A percentile compares a stretch with the other conserved stretches of the same genome.
phyloP scores from a whole-genome alignment of 2,797 vertebrate genomes.

The Chaetophractus vellerosus region DNA sequence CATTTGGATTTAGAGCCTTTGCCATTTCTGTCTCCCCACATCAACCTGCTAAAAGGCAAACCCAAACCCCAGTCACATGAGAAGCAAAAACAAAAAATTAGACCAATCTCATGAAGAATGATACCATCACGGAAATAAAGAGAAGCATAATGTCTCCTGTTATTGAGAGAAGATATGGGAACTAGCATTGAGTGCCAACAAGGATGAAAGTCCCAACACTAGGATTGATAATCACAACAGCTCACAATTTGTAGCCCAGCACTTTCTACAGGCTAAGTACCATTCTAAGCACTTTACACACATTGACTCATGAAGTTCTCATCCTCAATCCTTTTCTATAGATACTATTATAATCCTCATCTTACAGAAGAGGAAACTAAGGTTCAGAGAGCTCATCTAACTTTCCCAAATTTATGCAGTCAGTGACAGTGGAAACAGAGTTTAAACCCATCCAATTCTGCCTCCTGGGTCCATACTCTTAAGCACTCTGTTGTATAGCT shows the following conservation, averaged over 20 bases:
- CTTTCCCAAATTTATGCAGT: not conserved
- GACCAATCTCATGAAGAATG: not conserved
- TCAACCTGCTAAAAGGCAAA: slow-evolving; percentile 1
- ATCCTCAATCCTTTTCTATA: not conserved
- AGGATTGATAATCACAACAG: slow-evolving; percentile 31
- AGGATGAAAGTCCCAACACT: not conserved
- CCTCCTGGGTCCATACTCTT: not conserved
- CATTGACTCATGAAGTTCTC: not conserved
- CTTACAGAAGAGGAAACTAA: slow-evolving; percentile 28
- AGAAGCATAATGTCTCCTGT: not conserved
- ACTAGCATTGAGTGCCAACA: not conserved
- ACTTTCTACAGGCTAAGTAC: not conserved
- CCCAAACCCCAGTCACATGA: not conserved
- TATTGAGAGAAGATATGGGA: not conserved
- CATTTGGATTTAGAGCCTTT: not conserved
- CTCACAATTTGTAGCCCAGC: not conserved
- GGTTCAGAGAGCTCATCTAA: not conserved
- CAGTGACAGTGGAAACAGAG: not conserved
- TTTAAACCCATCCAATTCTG: not conserved
- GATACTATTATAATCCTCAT: not conserved
- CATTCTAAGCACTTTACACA: not conserved
- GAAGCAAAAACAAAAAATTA: not conserved
- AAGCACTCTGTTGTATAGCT: not conserved
- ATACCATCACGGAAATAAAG: not conserved
- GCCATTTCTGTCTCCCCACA: not conserved